A percentile compares a stretch with the other conserved stretches of the same genome.
Conservation (phyloP, 2,888 invertebrate species). For the Idaea dimidiata region DNA sequence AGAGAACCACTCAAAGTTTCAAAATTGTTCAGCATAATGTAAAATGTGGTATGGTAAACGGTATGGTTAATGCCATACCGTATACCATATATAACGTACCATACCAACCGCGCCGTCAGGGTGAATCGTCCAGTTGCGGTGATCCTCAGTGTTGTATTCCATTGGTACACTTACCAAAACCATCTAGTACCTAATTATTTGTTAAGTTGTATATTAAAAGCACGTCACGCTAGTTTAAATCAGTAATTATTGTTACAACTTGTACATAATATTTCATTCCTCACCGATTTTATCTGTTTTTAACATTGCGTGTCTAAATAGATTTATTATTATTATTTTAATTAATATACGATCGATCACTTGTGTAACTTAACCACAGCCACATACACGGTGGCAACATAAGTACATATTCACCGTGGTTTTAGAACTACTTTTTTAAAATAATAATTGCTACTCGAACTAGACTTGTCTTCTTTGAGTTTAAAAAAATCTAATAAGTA, state of each 20-base stretch:
- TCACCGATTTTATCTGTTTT: conserved; percentile 32
- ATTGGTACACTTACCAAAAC: conserved; percentile 70
- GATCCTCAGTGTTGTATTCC: conserved; percentile 67
- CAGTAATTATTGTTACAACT: conserved; percentile 34
- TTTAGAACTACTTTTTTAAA: no score
- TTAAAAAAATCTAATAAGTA: no score
- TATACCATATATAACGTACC: no score
- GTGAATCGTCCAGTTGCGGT: conserved; percentile 36
- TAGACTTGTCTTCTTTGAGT: no score
- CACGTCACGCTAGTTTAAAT: conserved; percentile 36
- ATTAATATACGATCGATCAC: background rate
- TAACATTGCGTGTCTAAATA: conserved; percentile 5
- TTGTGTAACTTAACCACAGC: background rate
- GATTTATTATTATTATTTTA: background rate
- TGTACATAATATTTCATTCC: conserved; percentile 50
- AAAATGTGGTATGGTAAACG: no score
- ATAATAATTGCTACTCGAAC: no score
- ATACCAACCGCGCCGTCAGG: conserved; percentile 29
- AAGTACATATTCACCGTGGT: no score
- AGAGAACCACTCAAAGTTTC: no score
- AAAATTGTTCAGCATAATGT: no score
- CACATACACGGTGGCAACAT: background rate
- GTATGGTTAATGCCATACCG: no score
- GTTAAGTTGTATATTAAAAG: conserved; percentile 53
- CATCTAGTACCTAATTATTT: conserved; percentile 69